phyloP scores from a whole-genome alignment of 1,140 invertebrate species.

The Anagrus nilaparvatae region DNA sequence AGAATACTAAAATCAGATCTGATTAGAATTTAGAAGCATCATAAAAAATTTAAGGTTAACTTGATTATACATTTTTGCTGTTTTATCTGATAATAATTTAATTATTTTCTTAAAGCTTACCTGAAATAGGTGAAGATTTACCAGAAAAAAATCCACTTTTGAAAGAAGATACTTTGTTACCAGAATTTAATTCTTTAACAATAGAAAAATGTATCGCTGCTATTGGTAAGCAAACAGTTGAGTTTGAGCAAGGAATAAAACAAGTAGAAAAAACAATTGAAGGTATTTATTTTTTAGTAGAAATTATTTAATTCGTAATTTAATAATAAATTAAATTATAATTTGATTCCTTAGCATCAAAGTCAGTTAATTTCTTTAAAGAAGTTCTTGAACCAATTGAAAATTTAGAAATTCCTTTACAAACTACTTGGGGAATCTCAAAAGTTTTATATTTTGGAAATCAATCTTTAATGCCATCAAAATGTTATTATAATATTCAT shows the following conservation, averaged over 20 bases:
- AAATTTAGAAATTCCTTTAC: conserved; percentile 56
- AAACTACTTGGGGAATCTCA: conserved; percentile 76
- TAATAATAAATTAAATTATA: conserved; percentile 10
- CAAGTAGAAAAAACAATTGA: conserved; percentile 46
- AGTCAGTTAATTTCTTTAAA: conserved; percentile 51
- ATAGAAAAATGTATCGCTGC: conserved; percentile 73
- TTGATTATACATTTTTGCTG: not conserved
- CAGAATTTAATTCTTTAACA: conserved; percentile 70
- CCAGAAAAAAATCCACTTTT: conserved; percentile 65
- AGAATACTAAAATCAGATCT: not conserved
- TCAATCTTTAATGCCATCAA: conserved; percentile 65
- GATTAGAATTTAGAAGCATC: not conserved
- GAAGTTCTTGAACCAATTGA: conserved; percentile 73
- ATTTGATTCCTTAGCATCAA: conserved; percentile 17
- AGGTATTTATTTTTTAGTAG: conserved; percentile 31
- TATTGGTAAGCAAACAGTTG: conserved; percentile 70
- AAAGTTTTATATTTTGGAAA: conserved; percentile 76
- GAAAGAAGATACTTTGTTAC: conserved; percentile 54
- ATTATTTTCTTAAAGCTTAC: conserved; percentile 55
- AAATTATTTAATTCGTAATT: conserved; percentile 14
- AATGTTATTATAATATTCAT: conserved; percentile 64
- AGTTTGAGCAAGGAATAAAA: conserved; percentile 68
- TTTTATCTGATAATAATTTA: conserved; percentile 3
- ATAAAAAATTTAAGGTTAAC: not conserved
- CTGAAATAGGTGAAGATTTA: conserved; percentile 79